Percentiles rank a stretch among this genome's conserved stretches.
Evolutionary conservation across 2,888 invertebrate genomes (phyloP).

Genomic region (Sarcophaga carnaria): DNA sequence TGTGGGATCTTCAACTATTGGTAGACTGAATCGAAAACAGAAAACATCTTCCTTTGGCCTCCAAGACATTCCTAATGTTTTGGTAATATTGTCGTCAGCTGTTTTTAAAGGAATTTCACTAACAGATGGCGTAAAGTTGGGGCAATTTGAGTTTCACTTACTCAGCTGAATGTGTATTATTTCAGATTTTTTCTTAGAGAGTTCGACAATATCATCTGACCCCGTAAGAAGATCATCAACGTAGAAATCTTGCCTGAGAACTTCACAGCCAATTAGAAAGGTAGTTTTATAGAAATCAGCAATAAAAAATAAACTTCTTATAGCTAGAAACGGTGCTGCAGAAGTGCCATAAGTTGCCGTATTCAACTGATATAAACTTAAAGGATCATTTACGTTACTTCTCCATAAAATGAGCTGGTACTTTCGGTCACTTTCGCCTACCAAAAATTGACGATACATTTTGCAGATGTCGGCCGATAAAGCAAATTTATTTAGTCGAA

Average conservation of each 20-base stretch:
- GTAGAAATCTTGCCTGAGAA: conserved; percentile 14
- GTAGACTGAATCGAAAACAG: conserved; percentile 42
- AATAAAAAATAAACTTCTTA: no score
- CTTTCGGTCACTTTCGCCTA: conserved; percentile 33
- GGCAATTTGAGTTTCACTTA: conserved; percentile 38
- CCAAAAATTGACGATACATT: conserved; percentile 52
- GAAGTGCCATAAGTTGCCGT: no score
- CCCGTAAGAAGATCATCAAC: conserved; percentile 21
- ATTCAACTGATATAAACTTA: no score
- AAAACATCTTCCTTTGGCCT: conserved; percentile 9
- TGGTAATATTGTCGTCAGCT: conserved; percentile 18
- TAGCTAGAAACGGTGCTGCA: no score
- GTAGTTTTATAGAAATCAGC: conserved; percentile 17
- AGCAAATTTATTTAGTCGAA: conserved; percentile 49
- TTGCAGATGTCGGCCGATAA: conserved; percentile 51
- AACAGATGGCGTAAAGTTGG: background rate
- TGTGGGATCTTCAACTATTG: conserved; percentile 38
- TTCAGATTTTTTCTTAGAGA: conserved; percentile 8
- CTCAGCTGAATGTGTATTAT: conserved; percentile 10
- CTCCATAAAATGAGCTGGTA: conserved; percentile 60
- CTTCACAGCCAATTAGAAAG: conserved; percentile 17
- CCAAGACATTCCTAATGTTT: conserved; percentile 42
- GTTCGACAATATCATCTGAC: no score
- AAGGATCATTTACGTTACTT: no score
- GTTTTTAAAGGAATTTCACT: background rate